Evolutionary conservation across 2,113 vertebrate genomes (phyloP).

Genomic region (Dolichallabes microphthalmus): DNA sequence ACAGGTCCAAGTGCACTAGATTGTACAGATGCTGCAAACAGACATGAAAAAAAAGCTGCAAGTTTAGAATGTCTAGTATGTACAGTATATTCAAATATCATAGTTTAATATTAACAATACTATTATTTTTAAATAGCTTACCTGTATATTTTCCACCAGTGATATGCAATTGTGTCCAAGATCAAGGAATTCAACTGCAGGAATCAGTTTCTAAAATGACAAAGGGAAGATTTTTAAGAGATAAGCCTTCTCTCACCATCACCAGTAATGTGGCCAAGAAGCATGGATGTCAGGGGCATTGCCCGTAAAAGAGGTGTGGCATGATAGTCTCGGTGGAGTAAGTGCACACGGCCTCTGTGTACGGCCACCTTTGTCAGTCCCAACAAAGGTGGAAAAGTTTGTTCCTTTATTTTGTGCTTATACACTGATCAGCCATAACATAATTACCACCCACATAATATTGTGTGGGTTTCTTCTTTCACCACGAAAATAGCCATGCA

Average conservation of each 20-base stretch:
- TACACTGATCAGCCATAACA: no score
- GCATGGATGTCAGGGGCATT: not conserved
- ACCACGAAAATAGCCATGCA: no score
- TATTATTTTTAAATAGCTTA: constrained; percentile 49
- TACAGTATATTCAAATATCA: no score
- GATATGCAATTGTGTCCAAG: constrained; percentile 90
- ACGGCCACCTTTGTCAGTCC: not conserved
- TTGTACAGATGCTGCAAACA: constrained; percentile 87
- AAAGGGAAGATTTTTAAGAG: constrained; percentile 5
- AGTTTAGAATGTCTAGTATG: no score
- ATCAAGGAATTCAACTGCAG: constrained; percentile 93
- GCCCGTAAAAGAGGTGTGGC: not conserved
- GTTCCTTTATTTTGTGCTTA: no score
- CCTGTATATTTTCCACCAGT: constrained; percentile 91
- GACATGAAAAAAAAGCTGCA: constrained; percentile 17
- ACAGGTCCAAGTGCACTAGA: constrained; percentile 92
- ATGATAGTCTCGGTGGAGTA: no score
- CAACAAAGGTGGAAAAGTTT: not conserved
- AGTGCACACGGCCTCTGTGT: not conserved
- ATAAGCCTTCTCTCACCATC: no score
- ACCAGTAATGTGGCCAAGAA: no score
- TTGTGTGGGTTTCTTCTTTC: no score
- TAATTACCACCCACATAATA: no score
- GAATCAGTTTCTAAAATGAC: constrained; percentile 85
- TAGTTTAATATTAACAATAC: not conserved